These are phyloP conservation scores for Ectobius pallidus DNA, from an alignment of 2,888 invertebrate genomes.

Conservation along the genomic window DNA sequence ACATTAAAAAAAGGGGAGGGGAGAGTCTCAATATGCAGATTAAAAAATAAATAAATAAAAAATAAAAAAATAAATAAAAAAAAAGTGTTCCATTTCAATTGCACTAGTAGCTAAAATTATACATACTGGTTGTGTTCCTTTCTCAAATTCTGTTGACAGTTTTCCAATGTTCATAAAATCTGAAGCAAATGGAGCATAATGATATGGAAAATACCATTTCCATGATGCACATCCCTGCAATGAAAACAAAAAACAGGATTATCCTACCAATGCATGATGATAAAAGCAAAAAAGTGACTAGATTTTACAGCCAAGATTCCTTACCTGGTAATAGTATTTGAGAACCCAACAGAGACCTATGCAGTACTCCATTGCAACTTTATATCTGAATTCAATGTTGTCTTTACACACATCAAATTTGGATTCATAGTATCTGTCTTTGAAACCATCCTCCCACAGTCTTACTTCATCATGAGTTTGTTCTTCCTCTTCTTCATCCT, in stretches of 20 bases:
- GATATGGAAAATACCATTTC: conserved; percentile 99
- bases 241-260: conserved; percentile 13
- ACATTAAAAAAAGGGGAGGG: too few relatives aligned
- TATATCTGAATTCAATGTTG: conserved; percentile 84
- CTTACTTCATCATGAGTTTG: conserved; percentile 88
- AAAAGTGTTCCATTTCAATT: neutral
- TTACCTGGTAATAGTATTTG: conserved; percentile 92
- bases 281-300: too few relatives aligned
- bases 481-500: conserved; percentile 68
- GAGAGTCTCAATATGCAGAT: too few relatives aligned
- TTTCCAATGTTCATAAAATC: conserved; percentile 94
- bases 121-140: conserved; percentile 84
- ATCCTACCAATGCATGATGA: too few relatives aligned
- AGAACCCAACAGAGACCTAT: conserved; percentile 98
- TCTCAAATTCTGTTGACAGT: conserved; percentile 85
- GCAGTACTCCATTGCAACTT: conserved; percentile 93
- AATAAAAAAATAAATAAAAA: conserved; percentile 17
- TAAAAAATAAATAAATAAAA: conserved; percentile 36
- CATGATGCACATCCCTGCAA: conserved; percentile 91
- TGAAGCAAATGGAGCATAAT: conserved; percentile 99
- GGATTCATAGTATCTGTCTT: conserved; percentile 96
- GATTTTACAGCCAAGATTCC: too few relatives aligned
- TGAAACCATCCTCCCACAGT: conserved; percentile 96
- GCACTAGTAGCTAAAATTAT: conserved; percentile 17
- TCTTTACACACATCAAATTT: conserved; percentile 83